Conservation (phyloP, 2,888 invertebrate genomes). For the Drosophila lutescens region DNA sequence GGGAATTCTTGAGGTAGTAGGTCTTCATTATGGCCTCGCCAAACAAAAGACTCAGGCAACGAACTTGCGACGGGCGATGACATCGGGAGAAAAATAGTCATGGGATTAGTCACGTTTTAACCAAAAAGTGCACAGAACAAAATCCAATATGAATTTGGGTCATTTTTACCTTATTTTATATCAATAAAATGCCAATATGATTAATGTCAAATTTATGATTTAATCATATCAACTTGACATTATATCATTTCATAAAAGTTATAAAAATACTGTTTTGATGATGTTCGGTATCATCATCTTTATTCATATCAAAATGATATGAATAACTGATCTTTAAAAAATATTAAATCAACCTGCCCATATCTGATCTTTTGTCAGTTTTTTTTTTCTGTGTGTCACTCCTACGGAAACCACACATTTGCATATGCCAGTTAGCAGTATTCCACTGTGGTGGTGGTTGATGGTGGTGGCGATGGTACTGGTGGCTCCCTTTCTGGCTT, state of each 20-base stretch:
- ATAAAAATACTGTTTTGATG: no score
- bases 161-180: no score
- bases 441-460: constrained; percentile 6
- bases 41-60: constrained; percentile 58
- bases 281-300: no score
- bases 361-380: no score
- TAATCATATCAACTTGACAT: no score
- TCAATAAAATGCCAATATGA: no score
- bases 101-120: constrained; percentile 70
- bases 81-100: constrained; percentile 54
- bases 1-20: neutral
- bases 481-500: constrained; percentile 31
- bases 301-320: no score
- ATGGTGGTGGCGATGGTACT: neutral
- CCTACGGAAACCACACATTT: constrained; percentile 51
- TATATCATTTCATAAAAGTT: no score
- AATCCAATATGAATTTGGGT: no score
- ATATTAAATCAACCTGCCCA: no score
- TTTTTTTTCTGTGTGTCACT: constrained; percentile 29
- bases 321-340: no score
- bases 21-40: constrained; percentile 20
- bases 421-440: constrained; percentile 47
- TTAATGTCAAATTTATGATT: no score
- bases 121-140: constrained; percentile 23
- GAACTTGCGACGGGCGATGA: constrained; percentile 54